Evolutionary conservation across 2,888 invertebrate genomes (phyloP).

Genomic region (Eremobia ochroleuca): DNA sequence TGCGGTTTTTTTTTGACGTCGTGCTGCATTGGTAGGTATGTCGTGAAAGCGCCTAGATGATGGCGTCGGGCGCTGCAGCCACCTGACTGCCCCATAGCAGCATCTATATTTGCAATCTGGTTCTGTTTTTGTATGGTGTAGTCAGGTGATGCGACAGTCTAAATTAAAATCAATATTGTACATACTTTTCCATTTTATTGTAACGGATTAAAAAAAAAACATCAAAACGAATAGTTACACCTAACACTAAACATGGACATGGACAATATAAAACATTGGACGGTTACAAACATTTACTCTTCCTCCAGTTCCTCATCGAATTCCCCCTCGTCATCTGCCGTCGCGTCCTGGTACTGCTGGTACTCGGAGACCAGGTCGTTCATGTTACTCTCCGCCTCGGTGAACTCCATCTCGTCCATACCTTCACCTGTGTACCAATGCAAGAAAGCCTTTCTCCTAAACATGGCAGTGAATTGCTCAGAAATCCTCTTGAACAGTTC

Average conservation of each 20-base stretch:
- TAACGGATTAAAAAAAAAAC: constrained; percentile 69
- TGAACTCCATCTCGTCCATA: constrained; percentile 99
- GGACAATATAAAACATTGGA: constrained; percentile 71
- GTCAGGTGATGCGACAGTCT: not conserved
- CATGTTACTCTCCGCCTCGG: constrained; percentile 98
- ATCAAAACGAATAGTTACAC: constrained; percentile 74
- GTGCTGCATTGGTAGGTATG: not conserved
- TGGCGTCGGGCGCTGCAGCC: not conserved
- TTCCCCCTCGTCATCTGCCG: constrained; percentile 96
- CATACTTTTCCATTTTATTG: constrained; percentile 51
- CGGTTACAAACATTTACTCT: constrained; percentile 62
- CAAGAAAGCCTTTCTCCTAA: constrained; percentile 97
- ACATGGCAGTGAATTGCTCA: constrained; percentile 97
- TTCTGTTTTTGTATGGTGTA: not conserved
- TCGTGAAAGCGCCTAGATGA: not conserved
- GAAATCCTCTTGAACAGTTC: constrained; percentile 96
- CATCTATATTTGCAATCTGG: not conserved
- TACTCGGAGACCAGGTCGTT: constrained; percentile 97
- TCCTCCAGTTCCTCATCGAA: constrained; percentile 93
- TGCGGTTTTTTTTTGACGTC: too few relatives aligned
- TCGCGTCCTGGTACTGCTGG: constrained; percentile 97
- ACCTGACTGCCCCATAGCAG: not conserved
- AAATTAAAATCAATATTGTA: constrained; percentile 28
- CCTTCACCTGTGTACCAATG: constrained; percentile 99
- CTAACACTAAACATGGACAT: constrained; percentile 79